phyloP scores from a whole-genome alignment of 2,888 invertebrate genomes.

The Lasiommata megera region DNA sequence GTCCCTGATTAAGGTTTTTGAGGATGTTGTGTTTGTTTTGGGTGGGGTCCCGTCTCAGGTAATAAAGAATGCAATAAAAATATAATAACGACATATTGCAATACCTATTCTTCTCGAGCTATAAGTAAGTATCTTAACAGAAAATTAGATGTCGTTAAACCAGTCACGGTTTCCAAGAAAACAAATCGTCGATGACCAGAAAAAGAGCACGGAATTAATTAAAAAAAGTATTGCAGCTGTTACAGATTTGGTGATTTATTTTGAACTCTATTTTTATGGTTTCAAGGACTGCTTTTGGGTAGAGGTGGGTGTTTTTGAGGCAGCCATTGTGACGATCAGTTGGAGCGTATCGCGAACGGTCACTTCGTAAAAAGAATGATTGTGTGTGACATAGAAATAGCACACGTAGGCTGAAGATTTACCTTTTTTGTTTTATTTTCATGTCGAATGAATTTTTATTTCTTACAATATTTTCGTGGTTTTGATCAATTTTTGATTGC shows the following conservation, averaged over 20 bases:
- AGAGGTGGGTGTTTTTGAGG: slow-evolving; percentile 4
- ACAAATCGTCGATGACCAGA: slow-evolving; percentile 54
- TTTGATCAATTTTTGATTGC: not conserved
- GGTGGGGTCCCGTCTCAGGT: slow-evolving; percentile 24
- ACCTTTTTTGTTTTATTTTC: slow-evolving; percentile 1
- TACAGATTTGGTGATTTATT: slow-evolving; percentile 24
- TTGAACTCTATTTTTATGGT: slow-evolving; percentile 17
- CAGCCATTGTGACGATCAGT: slow-evolving; percentile 29
- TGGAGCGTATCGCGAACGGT: slow-evolving; percentile 37
- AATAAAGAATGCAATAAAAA: slow-evolving; percentile 25
- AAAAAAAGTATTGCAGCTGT: slow-evolving; percentile 54
- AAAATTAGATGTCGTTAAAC: slow-evolving; percentile 55
- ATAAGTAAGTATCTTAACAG: slow-evolving; percentile 8
- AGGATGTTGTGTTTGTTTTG: slow-evolving; percentile 70
- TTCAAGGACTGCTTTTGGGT: slow-evolving; percentile 15
- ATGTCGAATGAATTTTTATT: slow-evolving; percentile 1
- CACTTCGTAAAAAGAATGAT: slow-evolving; percentile 32
- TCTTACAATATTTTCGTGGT: not conserved
- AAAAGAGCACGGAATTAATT: slow-evolving; percentile 63
- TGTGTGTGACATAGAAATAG: slow-evolving; percentile 33
- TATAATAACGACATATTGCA: slow-evolving; percentile 1
- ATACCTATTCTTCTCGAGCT: not conserved
- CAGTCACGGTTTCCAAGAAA: slow-evolving; percentile 56
- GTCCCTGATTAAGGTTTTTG: slow-evolving; percentile 58
- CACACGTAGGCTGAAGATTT: slow-evolving; percentile 27